phyloP scores from a whole-genome alignment of 2,888 invertebrate genomes.

The Drosophila nr. perissopoda region DNA sequence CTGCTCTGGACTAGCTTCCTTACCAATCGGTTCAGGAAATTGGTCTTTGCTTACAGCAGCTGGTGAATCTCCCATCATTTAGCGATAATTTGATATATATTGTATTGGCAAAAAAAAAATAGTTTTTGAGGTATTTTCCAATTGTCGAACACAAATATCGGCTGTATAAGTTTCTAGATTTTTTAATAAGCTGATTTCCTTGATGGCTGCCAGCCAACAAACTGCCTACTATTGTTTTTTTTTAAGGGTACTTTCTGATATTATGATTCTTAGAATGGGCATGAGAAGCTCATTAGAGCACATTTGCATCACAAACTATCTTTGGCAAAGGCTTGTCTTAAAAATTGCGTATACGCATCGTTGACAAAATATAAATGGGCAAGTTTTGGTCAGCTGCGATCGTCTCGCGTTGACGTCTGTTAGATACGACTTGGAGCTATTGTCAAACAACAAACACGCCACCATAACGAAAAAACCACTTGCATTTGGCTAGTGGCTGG shows the following conservation, averaged over 20 bases:
- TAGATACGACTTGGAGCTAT: slow-evolving; percentile 42
- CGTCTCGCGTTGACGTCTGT: slow-evolving; percentile 29
- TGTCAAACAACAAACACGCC: slow-evolving; percentile 21
- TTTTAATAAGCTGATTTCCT: not conserved
- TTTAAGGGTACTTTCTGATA: not conserved
- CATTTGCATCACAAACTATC: slow-evolving; percentile 7
- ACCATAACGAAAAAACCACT: slow-evolving; percentile 52
- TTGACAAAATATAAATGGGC: slow-evolving; percentile 54
- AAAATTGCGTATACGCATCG: slow-evolving; percentile 59
- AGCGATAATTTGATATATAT: not conserved
- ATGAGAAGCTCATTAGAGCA: not conserved
- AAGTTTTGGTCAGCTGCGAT: slow-evolving; percentile 44
- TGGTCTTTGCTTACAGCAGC: slow-evolving; percentile 35
- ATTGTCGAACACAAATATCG: slow-evolving; percentile 2
- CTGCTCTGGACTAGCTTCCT: slow-evolving; percentile 31
- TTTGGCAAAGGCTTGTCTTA: slow-evolving; percentile 32
- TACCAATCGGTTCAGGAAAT: slow-evolving; percentile 7
- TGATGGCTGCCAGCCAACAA: not conserved
- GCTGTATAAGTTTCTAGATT: not conserved
- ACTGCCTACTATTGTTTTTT: not conserved
- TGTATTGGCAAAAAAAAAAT: not conserved
- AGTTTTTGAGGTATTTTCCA: slow-evolving; percentile 5
- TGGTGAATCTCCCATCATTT: slow-evolving; percentile 44
- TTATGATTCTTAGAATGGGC: not conserved
- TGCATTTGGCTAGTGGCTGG: slow-evolving; percentile 63